phyloP scores from a whole-genome alignment of 1,140 invertebrate genomes.

The Caenorhabditis tropicalis region DNA sequence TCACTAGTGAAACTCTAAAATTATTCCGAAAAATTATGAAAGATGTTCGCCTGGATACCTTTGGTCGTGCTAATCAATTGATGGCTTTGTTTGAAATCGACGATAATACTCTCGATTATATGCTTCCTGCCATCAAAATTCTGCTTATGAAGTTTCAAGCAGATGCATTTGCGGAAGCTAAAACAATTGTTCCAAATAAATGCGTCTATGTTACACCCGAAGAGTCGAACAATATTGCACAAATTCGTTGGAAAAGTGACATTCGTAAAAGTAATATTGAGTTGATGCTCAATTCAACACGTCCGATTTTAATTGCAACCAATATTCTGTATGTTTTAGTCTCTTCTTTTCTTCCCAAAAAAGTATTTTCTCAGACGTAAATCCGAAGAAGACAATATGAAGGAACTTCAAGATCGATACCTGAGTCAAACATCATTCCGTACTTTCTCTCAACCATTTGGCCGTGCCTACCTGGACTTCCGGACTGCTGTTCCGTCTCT shows the following conservation, averaged over 20 bases:
- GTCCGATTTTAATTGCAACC: background rate
- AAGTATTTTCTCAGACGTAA: background rate
- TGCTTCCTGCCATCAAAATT: background rate
- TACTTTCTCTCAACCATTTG: conserved; percentile 23
- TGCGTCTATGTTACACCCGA: conserved; percentile 7
- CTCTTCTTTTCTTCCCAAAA: too few species aligned
- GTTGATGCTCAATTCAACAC: conserved; percentile 7
- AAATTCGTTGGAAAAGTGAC: conserved; percentile 5
- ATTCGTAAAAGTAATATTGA: conserved; percentile 2
- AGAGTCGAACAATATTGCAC: background rate
- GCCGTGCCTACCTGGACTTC: background rate
- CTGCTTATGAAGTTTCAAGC: background rate
- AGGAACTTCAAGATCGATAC: conserved; percentile 2
- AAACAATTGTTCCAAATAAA: background rate
- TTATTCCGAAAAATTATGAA: background rate
- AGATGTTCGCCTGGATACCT: background rate
- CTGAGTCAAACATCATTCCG: conserved; percentile 13
- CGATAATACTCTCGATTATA: background rate
- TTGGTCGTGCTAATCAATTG: background rate
- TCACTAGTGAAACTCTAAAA: background rate
- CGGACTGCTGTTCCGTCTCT: background rate
- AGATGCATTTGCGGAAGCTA: background rate
- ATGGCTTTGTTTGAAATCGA: background rate
- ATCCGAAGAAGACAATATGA: conserved; percentile 15
- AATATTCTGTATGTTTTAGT: conserved; percentile 12